Conservation (phyloP, 2,113 vertebrate species). For the Anhinga rufa region DNA sequence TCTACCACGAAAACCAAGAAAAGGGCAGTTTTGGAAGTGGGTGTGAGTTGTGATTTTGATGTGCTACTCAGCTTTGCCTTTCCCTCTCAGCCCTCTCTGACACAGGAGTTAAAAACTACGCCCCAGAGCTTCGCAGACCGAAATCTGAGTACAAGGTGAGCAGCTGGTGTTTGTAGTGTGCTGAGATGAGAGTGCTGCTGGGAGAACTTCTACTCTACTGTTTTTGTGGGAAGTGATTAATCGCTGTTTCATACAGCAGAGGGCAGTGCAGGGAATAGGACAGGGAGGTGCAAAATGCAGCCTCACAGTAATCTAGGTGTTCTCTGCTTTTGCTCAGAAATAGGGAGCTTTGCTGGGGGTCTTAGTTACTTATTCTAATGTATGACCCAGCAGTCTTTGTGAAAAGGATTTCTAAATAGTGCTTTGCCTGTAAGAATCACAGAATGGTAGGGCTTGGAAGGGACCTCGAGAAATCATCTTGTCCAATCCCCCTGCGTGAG, state of each 20-base stretch:
- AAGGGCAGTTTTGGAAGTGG: not conserved
- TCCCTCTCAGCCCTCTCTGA: conserved; percentile 76
- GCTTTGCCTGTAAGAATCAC: not conserved
- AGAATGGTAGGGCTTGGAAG: no score
- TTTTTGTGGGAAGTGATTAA: not conserved
- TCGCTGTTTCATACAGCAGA: not conserved
- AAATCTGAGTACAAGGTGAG: conserved; percentile 89
- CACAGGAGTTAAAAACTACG: conserved; percentile 73
- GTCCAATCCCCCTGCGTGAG: no score
- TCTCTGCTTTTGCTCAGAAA: not conserved
- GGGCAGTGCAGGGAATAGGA: not conserved
- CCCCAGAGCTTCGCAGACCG: conserved; percentile 87
- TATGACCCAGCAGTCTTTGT: not conserved
- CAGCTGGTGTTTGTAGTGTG: not conserved
- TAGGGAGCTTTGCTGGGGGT: not conserved
- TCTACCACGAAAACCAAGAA: not conserved
- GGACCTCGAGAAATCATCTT: no score
- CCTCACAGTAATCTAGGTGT: not conserved
- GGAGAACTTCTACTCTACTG: not conserved
- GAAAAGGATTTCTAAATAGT: not conserved
- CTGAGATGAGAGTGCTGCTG: not conserved
- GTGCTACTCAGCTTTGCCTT: not conserved
- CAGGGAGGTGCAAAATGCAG: not conserved
- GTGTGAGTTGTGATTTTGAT: not conserved
- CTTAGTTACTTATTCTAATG: not conserved